A percentile compares a stretch with the other conserved stretches of the same genome.
These are phyloP conservation scores for Orussus abietinus DNA, from an alignment of 1,140 invertebrate species.

Conservation along the genomic window DNA sequence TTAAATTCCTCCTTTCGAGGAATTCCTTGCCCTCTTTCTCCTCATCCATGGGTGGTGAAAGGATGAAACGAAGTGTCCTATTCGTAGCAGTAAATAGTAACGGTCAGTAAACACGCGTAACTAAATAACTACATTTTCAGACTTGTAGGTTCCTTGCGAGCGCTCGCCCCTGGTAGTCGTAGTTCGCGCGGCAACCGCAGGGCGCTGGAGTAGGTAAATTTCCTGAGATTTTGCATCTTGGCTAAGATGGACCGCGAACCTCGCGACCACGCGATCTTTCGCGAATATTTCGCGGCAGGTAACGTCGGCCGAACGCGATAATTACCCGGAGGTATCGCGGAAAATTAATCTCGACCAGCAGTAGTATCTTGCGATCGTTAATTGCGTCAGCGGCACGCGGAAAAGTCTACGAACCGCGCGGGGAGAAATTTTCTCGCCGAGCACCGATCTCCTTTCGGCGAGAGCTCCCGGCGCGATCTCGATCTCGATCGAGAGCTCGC, in stretches of 20 bases:
- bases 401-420: conserved; percentile 26
- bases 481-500: conserved; percentile 16
- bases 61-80: no score
- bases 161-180: conserved; percentile 16
- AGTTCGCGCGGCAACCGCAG: conserved; percentile 17
- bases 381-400: conserved; percentile 26
- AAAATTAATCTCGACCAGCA: conserved; percentile 29
- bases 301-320: no score
- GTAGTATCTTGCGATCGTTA: conserved; percentile 26
- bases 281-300: no score
- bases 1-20: no score
- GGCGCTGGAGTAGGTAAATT: conserved; percentile 23
- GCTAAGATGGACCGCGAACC: no score
- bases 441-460: conserved; percentile 4
- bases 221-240: no score
- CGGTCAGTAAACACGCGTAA: no score
- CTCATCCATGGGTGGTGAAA: conserved; percentile 19
- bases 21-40: no score
- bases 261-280: no score
- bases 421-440: conserved; percentile 19
- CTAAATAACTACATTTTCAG: no score
- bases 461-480: conserved; percentile 9
- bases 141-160: no score
- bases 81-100: no score
- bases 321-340: conserved; percentile 29